phyloP scores from a whole-genome alignment of 2,888 invertebrate genomes.

The Tanypteryx hageni region DNA sequence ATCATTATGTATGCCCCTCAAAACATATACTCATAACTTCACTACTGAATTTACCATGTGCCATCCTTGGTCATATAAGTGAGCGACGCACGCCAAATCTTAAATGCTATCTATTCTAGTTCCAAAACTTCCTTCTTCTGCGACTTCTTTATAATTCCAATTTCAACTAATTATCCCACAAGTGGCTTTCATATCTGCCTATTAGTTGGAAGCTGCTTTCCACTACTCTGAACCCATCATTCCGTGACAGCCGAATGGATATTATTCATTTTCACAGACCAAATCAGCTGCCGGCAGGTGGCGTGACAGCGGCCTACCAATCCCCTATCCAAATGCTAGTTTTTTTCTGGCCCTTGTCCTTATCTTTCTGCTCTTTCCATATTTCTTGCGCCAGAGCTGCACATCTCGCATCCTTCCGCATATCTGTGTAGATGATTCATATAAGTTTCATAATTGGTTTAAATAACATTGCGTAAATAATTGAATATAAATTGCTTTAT shows the following conservation, averaged over 20 bases:
- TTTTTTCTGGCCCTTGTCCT: too few species aligned
- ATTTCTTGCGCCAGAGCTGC: background rate
- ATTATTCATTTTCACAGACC: background rate
- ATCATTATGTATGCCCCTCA: too few species aligned
- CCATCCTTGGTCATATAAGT: too few species aligned
- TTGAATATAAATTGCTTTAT: too few species aligned
- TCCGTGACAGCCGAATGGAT: background rate
- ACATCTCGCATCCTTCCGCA: background rate
- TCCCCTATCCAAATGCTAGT: background rate
- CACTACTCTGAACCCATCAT: background rate
- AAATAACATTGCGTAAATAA: too few species aligned
- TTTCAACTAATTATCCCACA: background rate
- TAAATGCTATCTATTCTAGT: background rate
- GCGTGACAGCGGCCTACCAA: background rate
- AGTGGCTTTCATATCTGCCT: background rate
- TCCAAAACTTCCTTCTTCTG: background rate
- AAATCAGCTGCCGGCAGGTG: slow-evolving; percentile 47
- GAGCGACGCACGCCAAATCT: too few species aligned
- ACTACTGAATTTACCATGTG: too few species aligned
- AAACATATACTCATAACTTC: too few species aligned
- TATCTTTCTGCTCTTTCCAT: background rate
- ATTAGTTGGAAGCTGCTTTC: background rate
- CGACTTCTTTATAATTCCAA: background rate
- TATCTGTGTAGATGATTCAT: background rate
- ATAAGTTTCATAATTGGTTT: too few species aligned